Evolutionary conservation across 2,113 vertebrate species (phyloP).

Genomic region (Petaurus breviceps): DNA sequence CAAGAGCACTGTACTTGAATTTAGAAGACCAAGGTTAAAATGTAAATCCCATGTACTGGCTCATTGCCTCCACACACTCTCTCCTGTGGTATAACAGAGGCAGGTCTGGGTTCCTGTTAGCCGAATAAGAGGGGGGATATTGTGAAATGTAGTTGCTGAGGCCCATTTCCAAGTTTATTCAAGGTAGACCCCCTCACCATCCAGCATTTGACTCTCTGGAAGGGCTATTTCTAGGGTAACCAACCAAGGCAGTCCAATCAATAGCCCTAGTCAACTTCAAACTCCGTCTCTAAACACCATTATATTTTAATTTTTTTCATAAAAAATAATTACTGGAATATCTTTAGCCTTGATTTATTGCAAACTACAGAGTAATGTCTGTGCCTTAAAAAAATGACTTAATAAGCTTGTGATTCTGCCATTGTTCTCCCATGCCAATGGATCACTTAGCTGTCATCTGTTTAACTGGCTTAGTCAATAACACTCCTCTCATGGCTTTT

Average conservation of each 20-base stretch:
- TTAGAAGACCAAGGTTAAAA: neutral
- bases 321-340: constrained; percentile 75
- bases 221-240: constrained; percentile 42
- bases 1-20: neutral
- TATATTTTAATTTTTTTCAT: constrained; percentile 72
- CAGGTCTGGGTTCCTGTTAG: constrained; percentile 1
- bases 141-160: neutral
- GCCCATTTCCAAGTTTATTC: constrained; percentile 29
- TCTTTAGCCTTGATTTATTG: constrained; percentile 77
- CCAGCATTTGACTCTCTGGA: constrained; percentile 9
- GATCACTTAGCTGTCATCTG: constrained; percentile 81
- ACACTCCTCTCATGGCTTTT: constrained; percentile 75
- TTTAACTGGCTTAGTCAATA: constrained; percentile 80
- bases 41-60: neutral
- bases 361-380: constrained; percentile 66
- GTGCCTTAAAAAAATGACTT: constrained; percentile 72
- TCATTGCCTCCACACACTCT: neutral
- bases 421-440: constrained; percentile 76
- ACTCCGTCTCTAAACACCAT: constrained; percentile 46
- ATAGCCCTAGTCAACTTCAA: constrained; percentile 60
- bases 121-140: neutral
- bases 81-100: neutral
- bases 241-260: constrained; percentile 50
- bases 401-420: constrained; percentile 69
- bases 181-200: neutral